A percentile compares a stretch with the other conserved stretches of the same genome.
Conservation (phyloP, 2,888 invertebrate genomes). For the Busseola fusca region DNA sequence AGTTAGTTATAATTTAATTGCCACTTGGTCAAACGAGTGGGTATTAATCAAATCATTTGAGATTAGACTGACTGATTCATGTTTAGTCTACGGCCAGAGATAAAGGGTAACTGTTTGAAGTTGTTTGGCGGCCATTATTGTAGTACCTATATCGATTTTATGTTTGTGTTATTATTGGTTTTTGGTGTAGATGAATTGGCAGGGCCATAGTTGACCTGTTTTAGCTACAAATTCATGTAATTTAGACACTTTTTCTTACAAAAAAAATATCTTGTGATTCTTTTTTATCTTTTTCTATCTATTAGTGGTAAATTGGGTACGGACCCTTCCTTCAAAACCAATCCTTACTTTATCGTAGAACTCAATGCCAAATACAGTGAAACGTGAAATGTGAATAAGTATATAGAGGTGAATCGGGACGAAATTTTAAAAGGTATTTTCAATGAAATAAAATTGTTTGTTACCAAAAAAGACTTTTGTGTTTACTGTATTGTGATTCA, state of each 20-base stretch:
- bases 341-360: not conserved
- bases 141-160: slow-evolving; percentile 10
- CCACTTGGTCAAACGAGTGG: slow-evolving; percentile 24
- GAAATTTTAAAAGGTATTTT: too few species aligned
- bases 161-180: slow-evolving; percentile 16
- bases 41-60: slow-evolving; percentile 52
- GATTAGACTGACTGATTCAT: slow-evolving; percentile 45
- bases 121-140: slow-evolving; percentile 8
- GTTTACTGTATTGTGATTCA: too few species aligned
- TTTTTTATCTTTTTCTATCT: too few species aligned
- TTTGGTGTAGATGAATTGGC: not conserved
- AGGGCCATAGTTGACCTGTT: not conserved
- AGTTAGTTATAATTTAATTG: slow-evolving; percentile 45
- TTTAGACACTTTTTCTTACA: not conserved
- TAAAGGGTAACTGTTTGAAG: slow-evolving; percentile 20
- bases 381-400: too few species aligned
- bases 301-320: not conserved
- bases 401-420: too few species aligned
- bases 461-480: too few species aligned
- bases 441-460: too few species aligned
- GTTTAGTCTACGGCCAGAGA: slow-evolving; percentile 43
- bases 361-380: not conserved
- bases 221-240: too few species aligned
- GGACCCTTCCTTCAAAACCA: not conserved
- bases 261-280: not conserved